Percentiles rank a stretch among this genome's conserved stretches.
These are phyloP conservation scores for Acrobasis suavella DNA, from an alignment of 2,888 invertebrate species.

Conservation along the genomic window DNA sequence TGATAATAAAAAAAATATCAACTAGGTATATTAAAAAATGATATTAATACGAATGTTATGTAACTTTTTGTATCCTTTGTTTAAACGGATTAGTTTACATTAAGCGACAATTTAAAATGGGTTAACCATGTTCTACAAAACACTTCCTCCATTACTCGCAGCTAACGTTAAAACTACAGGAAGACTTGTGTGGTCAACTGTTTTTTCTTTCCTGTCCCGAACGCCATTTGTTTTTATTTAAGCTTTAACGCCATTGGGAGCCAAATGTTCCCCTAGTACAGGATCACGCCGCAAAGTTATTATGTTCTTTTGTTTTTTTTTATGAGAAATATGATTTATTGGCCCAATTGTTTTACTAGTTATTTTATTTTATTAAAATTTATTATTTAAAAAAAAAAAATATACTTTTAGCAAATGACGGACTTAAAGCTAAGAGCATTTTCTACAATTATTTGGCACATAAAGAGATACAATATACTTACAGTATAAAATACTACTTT, in stretches of 20 bases:
- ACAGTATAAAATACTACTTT: no score
- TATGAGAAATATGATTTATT: background rate
- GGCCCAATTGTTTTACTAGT: no score
- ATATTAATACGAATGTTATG: no score
- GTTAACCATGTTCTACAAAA: slow-evolving; percentile 16
- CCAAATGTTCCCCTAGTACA: slow-evolving; percentile 1
- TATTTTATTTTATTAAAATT: no score
- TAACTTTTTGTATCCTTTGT: background rate
- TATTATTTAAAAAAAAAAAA: no score
- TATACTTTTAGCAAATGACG: no score
- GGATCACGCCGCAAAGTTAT: background rate
- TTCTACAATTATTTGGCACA: no score
- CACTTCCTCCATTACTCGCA: slow-evolving; percentile 15
- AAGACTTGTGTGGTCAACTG: slow-evolving; percentile 19
- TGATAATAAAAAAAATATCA: no score
- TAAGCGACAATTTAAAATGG: slow-evolving; percentile 1
- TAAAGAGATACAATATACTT: no score
- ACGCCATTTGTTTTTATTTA: slow-evolving; percentile 26
- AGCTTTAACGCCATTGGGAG: slow-evolving; percentile 16
- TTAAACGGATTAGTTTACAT: background rate
- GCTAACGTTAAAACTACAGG: slow-evolving; percentile 9
- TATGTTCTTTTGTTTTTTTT: background rate
- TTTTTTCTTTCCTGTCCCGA: slow-evolving; percentile 12
- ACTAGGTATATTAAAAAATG: no score
- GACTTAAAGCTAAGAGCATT: no score